Conservation (phyloP, 2,113 vertebrate species). For the Vireo altiloquus region DNA sequence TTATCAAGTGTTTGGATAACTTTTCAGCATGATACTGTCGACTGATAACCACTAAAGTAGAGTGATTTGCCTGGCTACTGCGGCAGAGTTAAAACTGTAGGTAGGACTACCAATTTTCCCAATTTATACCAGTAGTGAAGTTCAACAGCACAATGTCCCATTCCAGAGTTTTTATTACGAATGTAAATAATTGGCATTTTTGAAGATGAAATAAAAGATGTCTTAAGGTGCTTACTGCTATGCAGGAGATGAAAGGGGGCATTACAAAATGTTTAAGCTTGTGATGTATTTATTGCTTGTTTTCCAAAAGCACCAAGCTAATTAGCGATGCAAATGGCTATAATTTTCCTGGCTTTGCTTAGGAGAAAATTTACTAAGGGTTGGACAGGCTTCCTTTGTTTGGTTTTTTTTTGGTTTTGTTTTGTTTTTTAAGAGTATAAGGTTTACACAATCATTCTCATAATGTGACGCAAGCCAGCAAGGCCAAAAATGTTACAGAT, state of each 20-base stretch:
- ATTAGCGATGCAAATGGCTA: slow-evolving; percentile 66
- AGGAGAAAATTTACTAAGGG: slow-evolving; percentile 66
- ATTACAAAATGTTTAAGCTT: slow-evolving; percentile 75
- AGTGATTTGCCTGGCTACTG: slow-evolving; percentile 34
- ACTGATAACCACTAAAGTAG: slow-evolving; percentile 74
- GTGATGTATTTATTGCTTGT: slow-evolving; percentile 77
- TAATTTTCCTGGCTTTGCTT: slow-evolving; percentile 73
- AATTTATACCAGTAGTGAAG: slow-evolving; percentile 54
- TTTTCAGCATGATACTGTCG: slow-evolving; percentile 63
- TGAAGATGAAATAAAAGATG: slow-evolving; percentile 68
- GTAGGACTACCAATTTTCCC: slow-evolving; percentile 41
- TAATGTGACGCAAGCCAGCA: slow-evolving; percentile 82
- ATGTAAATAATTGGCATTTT: slow-evolving; percentile 80
- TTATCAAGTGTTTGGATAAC: slow-evolving; percentile 46
- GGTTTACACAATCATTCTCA: slow-evolving; percentile 83
- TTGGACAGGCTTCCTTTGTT: slow-evolving; percentile 68
- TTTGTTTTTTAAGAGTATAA: slow-evolving; percentile 76
- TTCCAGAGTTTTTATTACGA: slow-evolving; percentile 68
- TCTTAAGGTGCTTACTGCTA: slow-evolving; percentile 77
- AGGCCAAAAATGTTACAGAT: slow-evolving; percentile 81
- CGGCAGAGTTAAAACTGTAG: slow-evolving; percentile 52
- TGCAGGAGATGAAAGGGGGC: slow-evolving; percentile 79
- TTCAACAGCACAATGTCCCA: slow-evolving; percentile 76
- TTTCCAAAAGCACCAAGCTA: slow-evolving; percentile 70
- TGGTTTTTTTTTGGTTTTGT: neutral